These are phyloP conservation scores for Pantelozetes paolii DNA, from an alignment of 2,888 invertebrate genomes.

Conservation along the genomic window DNA sequence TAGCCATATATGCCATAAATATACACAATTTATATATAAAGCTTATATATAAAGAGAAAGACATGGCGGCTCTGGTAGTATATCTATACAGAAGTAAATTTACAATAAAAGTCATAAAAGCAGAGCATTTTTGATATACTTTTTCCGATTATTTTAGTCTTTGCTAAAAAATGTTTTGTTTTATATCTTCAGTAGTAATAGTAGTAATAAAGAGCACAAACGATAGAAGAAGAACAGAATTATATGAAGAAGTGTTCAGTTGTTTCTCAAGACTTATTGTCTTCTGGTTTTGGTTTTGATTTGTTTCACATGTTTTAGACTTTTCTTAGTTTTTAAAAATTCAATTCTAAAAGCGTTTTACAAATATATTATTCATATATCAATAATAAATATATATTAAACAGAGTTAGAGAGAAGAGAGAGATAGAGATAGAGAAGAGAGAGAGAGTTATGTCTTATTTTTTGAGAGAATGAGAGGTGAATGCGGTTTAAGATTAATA, in stretches of 20 bases:
- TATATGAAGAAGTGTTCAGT: not conserved
- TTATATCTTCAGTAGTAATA: too few species aligned
- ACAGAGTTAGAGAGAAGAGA: too few species aligned
- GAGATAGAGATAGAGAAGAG: too few species aligned
- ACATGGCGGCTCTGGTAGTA: not conserved
- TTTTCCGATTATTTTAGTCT: not conserved
- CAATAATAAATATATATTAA: too few species aligned
- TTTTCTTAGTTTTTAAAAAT: not conserved
- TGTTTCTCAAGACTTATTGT: too few species aligned
- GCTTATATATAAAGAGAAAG: slow-evolving; percentile 14
- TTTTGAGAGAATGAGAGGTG: slow-evolving; percentile 6
- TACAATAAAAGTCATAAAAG: slow-evolving; percentile 23
- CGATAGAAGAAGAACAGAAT: not conserved
- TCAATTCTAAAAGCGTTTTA: slow-evolving; percentile 13
- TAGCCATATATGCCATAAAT: not conserved
- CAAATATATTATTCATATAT: slow-evolving; percentile 2
- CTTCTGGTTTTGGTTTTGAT: too few species aligned
- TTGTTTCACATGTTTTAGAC: not conserved
- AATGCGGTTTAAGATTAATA: not conserved
- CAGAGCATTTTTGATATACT: slow-evolving; percentile 17
- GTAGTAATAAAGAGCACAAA: slow-evolving; percentile 12
- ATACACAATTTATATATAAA: not conserved
- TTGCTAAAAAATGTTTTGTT: too few species aligned
- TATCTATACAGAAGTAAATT: not conserved
- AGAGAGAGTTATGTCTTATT: slow-evolving; percentile 6